phyloP scores from a whole-genome alignment of 2,113 vertebrate genomes.

The Chaetodon auriga region DNA sequence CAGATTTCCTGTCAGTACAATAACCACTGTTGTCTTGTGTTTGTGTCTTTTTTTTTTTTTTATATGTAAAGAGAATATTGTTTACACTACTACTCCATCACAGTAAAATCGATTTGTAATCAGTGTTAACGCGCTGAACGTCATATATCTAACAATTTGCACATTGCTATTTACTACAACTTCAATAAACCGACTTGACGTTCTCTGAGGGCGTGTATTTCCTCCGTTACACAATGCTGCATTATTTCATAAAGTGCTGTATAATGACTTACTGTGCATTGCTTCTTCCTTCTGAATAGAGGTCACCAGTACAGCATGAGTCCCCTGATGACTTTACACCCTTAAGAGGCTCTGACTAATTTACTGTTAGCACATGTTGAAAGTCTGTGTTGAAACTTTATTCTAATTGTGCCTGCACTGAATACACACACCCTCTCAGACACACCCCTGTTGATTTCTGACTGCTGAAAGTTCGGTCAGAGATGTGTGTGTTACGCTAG shows the following conservation, averaged over 20 bases:
- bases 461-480: too few species aligned
- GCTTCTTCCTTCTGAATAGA: neutral
- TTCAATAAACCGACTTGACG: slow-evolving; percentile 54
- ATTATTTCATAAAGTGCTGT: neutral
- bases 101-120: slow-evolving; percentile 28
- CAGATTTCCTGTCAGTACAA: neutral
- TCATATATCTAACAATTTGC: slow-evolving; percentile 21
- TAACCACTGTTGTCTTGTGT: slow-evolving; percentile 5
- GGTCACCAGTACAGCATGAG: neutral
- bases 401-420: neutral
- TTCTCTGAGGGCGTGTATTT: neutral
- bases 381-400: slow-evolving; percentile 1
- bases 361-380: neutral
- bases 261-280: neutral
- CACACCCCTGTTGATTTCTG: neutral
- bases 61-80: slow-evolving; percentile 6
- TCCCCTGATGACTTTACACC: neutral
- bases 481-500: too few species aligned
- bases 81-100: slow-evolving; percentile 13
- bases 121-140: slow-evolving; percentile 13
- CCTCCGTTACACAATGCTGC: neutral
- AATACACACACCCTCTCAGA: neutral
- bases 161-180: neutral
- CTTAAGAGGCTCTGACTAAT: neutral
- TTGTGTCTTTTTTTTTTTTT: slow-evolving; percentile 13